Evolutionary conservation across 2,888 invertebrate genomes (phyloP), one percentile per base, ranked within the genome.

Genomic region (Thereva unica): DNA sequence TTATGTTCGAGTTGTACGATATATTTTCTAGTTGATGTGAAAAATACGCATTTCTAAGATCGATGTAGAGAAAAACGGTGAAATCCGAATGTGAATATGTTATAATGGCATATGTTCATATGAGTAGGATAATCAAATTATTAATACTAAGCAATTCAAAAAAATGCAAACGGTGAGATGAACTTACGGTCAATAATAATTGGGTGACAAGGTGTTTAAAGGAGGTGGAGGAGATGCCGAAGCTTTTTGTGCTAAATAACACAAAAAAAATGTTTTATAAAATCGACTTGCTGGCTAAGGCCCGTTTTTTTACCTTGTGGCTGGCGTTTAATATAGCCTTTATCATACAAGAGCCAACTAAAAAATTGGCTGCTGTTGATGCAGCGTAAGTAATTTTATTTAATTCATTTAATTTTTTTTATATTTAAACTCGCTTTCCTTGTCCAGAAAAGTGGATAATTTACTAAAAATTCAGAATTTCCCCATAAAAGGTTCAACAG

Each of bases 271-370:
- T 64, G 53, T 53, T 64, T 44, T 53, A 64, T 38, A 64, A 61
- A 54, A 65, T 65, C 56, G 49, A 65, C 55, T 50, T 77, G 75
- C 71, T 75, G 72, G 77, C 80, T 71, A 76, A 76, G 68, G 77
- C 77, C 68, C 78, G 78, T 56, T 74, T 80, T 71, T 74, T 80
- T 64, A 79, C 80, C 70, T 76, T 81, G 69, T 81, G 80, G 80
- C 75, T 81, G 74, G 80, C 81, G 73, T 77, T 81, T 66, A 80
- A 79, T 71, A 72, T 81, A 75, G 80, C 80, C 72, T 76, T 81
- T 73, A 76, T 80, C 70, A 73, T 79, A 67, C 81, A 80, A 75
- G 78, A 79, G 73, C 77, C 79, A 67, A 63, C 65, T 72, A 78
- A 76, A 73, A 74, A 76, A 71, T 76, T 76, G 71, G 76, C 75